Base-by-base conservation (phyloP, 2,113 vertebrate species). In the Alethe castanea region DNA sequence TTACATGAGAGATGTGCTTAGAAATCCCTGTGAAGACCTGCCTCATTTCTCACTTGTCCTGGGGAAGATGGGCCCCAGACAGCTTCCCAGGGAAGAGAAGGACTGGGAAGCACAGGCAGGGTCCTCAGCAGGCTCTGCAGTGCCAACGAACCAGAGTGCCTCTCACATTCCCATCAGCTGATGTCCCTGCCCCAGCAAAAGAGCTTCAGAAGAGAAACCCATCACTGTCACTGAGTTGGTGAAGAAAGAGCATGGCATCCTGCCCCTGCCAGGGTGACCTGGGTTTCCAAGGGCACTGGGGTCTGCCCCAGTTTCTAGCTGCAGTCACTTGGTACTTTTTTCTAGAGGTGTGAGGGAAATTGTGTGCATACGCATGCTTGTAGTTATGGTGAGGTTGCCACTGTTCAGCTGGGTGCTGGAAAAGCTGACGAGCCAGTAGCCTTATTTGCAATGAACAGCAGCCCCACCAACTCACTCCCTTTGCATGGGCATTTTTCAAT, bases 41-140 rank as follows among this genome's bases (percentile, higher is more conserved):
- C 13, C 40, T 85, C 31, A 11, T 40, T 44, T 86, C 53, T 44
- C 47, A 10, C 20, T 22, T 52, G 38, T 74, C 38, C 24, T 1
- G 1, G 9, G 22, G 18, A 8, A 73, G 6, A 35, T 40, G 13
- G 29, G 18, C 44, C 0, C 0, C 24, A 47, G 11, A 64, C 13
- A 45, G 33, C 31, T 83, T 45, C 61, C 59, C 4, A 11, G 35
- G 47, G 19, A 14, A 66, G 10, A 74, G 40, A n/a, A 65, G 35
- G 50, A 45, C 6, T 2, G 11, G 22, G 33, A 67, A 72, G 25
- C 3, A 4, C 24, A 56, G n/a, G 33, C 26, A 83, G n/a, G 26
- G 28, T 80, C n/a, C 24, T 60, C 67, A 35, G 35, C 33, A 88
- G 50, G 26, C 26, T 54, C 45, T 5, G 0, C 3, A 3, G 19